phyloP scores from a whole-genome alignment of 2,888 invertebrate genomes.

The Drosophila putrida region DNA sequence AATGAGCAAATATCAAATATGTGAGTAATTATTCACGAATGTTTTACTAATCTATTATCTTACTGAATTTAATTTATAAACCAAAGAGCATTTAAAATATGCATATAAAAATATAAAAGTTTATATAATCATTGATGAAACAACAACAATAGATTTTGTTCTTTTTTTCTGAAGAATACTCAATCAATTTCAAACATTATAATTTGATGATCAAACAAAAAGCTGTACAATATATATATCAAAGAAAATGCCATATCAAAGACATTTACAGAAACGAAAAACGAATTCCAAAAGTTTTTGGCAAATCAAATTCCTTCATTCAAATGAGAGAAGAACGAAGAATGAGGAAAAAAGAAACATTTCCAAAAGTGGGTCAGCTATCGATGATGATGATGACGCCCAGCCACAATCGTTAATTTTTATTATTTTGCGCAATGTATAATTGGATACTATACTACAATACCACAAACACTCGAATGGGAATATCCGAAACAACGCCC shows the following conservation, averaged over 20 bases:
- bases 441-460: slow-evolving; percentile 42
- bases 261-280: slow-evolving; percentile 27
- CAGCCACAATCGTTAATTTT: slow-evolving; percentile 52
- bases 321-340: slow-evolving; percentile 13
- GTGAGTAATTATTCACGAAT: not conserved
- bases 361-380: slow-evolving; percentile 48
- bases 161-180: slow-evolving; percentile 27
- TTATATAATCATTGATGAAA: not conserved
- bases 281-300: slow-evolving; percentile 21
- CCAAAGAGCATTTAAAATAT: too few relatives aligned
- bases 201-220: slow-evolving; percentile 12
- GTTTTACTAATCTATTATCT: not conserved
- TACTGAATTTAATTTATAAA: not conserved
- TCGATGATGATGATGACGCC: slow-evolving; percentile 50
- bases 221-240: slow-evolving; percentile 23
- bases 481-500: slow-evolving; percentile 32
- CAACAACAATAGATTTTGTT: not conserved
- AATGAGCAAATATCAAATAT: not conserved
- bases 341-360: slow-evolving; percentile 8
- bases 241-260: slow-evolving; percentile 45
- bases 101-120: not conserved
- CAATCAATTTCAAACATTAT: slow-evolving; percentile 31
- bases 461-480: slow-evolving; percentile 24
- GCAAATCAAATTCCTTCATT: slow-evolving; percentile 54
- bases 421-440: slow-evolving; percentile 59